Conservation (phyloP, 2,888 invertebrate species). For the Dinocampus coccinellae region DNA sequence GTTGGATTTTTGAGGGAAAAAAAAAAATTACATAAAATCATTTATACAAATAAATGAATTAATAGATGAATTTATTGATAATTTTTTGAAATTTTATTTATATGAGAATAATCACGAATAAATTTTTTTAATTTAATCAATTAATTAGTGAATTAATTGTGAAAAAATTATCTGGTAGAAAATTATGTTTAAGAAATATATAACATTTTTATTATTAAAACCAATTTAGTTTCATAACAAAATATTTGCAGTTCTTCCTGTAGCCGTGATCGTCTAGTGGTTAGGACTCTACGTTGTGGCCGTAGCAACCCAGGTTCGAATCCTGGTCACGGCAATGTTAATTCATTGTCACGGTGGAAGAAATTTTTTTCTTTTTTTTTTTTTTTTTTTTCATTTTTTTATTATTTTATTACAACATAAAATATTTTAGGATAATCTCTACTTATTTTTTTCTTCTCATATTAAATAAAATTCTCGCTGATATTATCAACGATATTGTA, state of each 20-base stretch:
- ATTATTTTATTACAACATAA: background rate
- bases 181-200: no score
- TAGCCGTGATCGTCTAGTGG: conserved; percentile 49
- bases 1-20: background rate
- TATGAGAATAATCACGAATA: no score
- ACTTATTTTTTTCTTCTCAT: no score
- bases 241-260: conserved; percentile 35
- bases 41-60: conserved; percentile 5
- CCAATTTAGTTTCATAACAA: conserved; percentile 26
- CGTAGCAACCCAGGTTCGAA: conserved; percentile 70
- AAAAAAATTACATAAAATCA: background rate
- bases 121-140: no score
- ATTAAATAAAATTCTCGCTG: no score
- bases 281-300: conserved; percentile 69
- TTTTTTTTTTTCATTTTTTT: background rate
- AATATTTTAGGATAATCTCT: no score
- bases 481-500: no score
- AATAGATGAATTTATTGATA: background rate
- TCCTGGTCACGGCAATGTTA: conserved; percentile 69
- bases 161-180: no score
- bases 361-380: conserved; percentile 36
- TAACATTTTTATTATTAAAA: no score
- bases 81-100: background rate
- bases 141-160: no score
- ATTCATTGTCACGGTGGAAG: conserved; percentile 44